Percentiles rank a stretch among this genome's conserved stretches.
These are phyloP conservation scores for Drosophila carrolli DNA, from an alignment of 1,140 invertebrate genomes.

Conservation along the genomic window DNA sequence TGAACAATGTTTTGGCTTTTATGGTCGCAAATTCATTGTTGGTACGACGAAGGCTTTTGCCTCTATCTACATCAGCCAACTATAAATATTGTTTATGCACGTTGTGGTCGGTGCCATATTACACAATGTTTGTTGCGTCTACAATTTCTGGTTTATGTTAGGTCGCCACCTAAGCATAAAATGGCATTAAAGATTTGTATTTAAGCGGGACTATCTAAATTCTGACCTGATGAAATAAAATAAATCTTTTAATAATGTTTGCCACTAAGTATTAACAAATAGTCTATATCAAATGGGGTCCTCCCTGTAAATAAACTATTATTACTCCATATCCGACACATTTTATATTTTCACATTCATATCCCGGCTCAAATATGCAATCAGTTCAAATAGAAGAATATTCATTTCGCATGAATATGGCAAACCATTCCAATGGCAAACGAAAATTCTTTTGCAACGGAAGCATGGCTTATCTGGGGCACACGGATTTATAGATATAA, in stretches of 20 bases:
- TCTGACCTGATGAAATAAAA: background rate
- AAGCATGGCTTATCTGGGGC: slow-evolving; percentile 44
- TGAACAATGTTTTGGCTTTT: slow-evolving; percentile 74
- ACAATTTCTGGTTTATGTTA: slow-evolving; percentile 30
- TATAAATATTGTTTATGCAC: slow-evolving; percentile 75
- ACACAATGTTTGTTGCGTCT: slow-evolving; percentile 50
- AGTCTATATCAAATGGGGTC: slow-evolving; percentile 1
- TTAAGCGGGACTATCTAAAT: slow-evolving; percentile 7
- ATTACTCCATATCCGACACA: background rate
- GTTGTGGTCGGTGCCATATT: slow-evolving; percentile 38
- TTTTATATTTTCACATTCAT: slow-evolving; percentile 10
- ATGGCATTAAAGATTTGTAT: slow-evolving; percentile 33
- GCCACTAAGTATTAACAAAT: background rate
- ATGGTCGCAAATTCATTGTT: slow-evolving; percentile 75
- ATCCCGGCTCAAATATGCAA: slow-evolving; percentile 36
- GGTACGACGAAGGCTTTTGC: slow-evolving; percentile 28
- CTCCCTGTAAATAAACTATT: background rate
- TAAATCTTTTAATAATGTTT: background rate
- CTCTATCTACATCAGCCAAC: slow-evolving; percentile 44
- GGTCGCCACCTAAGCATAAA: slow-evolving; percentile 55
- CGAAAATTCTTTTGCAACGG: slow-evolving; percentile 24
- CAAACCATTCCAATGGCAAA: slow-evolving; percentile 30
- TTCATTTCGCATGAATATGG: slow-evolving; percentile 33
- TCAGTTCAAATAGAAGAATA: slow-evolving; percentile 36
- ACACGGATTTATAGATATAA: slow-evolving; percentile 53